Conservation (phyloP, 2,888 invertebrate genomes). For the Coecobrya sp. region DNA sequence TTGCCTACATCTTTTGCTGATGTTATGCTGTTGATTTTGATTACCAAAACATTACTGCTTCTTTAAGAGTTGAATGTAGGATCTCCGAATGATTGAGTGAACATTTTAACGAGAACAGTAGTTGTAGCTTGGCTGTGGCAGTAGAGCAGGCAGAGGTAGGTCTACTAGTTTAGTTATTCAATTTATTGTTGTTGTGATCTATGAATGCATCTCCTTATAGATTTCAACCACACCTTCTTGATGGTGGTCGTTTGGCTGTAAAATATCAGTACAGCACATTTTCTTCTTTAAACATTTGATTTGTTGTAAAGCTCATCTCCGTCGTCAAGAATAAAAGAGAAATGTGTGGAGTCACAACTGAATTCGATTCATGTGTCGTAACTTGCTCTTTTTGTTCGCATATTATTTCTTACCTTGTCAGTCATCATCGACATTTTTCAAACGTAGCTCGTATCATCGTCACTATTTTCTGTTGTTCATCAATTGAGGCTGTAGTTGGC, state of each 20-base stretch:
- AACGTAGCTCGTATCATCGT: constrained; percentile 26
- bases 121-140: not conserved
- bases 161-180: not conserved
- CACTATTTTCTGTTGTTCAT: constrained; percentile 27
- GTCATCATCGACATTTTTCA: constrained; percentile 83
- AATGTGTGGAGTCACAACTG: constrained; percentile 31
- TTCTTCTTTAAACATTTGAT: not conserved
- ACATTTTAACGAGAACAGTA: not conserved
- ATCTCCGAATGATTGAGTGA: constrained; percentile 31
- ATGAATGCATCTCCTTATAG: not conserved
- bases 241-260: constrained; percentile 56
- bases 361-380: constrained; percentile 58
- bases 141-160: too few relatives aligned
- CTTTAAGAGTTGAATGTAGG: not conserved
- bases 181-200: constrained; percentile 29
- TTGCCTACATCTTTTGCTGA: not conserved
- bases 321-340: constrained; percentile 50
- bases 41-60: constrained; percentile 67
- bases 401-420: constrained; percentile 81
- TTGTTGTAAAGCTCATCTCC: constrained; percentile 28
- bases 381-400: constrained; percentile 3
- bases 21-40: constrained; percentile 71
- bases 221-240: constrained; percentile 53
- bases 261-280: not conserved
- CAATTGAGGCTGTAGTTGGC: not conserved